Evolutionary conservation across 1,140 invertebrate genomes (phyloP), one percentile per base, ranked within the genome.

Genomic region (Cotesia typhae): DNA sequence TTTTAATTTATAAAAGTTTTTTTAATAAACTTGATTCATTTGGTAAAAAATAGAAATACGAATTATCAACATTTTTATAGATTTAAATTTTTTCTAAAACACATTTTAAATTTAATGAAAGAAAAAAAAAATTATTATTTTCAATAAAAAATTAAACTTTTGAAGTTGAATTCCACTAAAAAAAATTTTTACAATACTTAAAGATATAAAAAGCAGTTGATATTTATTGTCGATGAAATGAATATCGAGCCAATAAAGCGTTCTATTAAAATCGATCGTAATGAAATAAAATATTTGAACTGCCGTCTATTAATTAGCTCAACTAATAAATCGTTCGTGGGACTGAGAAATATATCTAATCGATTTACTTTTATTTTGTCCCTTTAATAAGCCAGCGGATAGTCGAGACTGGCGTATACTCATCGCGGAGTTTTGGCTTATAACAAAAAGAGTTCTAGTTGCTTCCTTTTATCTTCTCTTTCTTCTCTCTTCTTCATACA

Each of bases 231-330:
- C 4, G 12, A 14, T 20, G 20, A 55, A 55, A 55, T 20, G 28
- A 59, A 20, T 9, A 59, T 20, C 14, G 3, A 59, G 57, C 3
- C 57, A 59, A 10, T 20, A 59, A 59, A 20, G 17, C 20, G 57
- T 20, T 35, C 17, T 59, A 59, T 20, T 59, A 47, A 47, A 47
- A 6, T 47, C 10, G 41, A 47, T 9, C 41, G 41, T 47, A 47
- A 47, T 47, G 41, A 9, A 47, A 47, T 9, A 47, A 47, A 47
- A 47, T 47, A 47, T 47, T 47, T 47, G 41, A 47, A 47, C 20
- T 71, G 67, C 74, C 72, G 80, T 80, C 81, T 82, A 82, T 83
- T 83, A 83, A 84, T 84, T 81, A 83, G 80, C 77, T 83, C 76
- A 67, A 76, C 75, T 80, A 81, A 83, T 83, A 83, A 83, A 82